Evolutionary conservation across 2,888 invertebrate genomes (phyloP), one percentile per base, ranked within the genome.

Genomic region (Eutolmus rufibarbis): DNA sequence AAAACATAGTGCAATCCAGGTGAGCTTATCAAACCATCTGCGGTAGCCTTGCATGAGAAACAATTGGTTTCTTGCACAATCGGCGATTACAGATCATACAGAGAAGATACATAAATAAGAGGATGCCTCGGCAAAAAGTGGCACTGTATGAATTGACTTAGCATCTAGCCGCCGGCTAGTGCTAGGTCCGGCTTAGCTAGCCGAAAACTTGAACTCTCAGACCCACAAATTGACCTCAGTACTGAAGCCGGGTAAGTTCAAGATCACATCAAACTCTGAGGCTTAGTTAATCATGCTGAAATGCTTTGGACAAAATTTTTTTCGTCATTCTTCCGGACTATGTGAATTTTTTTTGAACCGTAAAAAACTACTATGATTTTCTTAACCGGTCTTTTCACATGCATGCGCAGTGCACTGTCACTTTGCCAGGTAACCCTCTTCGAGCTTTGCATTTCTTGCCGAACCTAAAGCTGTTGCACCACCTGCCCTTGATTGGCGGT

Each of bases 401-500:
- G 28, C 46, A 56, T n/a, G 23, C 37, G 23, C 37, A 37, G 57
- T 34, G 19, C 8, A 7, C 66, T 82, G 82, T 66, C 82, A 82
- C 23, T 82, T 66, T 82, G 57, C 57, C 82, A 82, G 66, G n/a
- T 37, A 56, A 74, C 74, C 74, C 85, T 74, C 85, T 74, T 85
- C 34, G 19, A 66, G 19, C 37, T n/a, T 43, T 74, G 74, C 85
- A 85, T 74, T 74, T 28, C 31, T 23, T 46, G 31, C n/a, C 74
- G 14, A 16, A 82, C 37, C 19, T 37, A 34, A 81, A 82, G 43
- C 43, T 14, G 74, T 85, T 85, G 74, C 85, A 85, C 85, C 85
- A 85, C 85, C n/a, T 46, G 74, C 85, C 85, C 85, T 85, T 85
- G 85, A 28, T 43, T 85, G 34, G 40, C 34, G 14, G 74, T 85